Base-by-base conservation (phyloP, 23 tunicate genomes). In the Trididemnum nubilum region DNA sequence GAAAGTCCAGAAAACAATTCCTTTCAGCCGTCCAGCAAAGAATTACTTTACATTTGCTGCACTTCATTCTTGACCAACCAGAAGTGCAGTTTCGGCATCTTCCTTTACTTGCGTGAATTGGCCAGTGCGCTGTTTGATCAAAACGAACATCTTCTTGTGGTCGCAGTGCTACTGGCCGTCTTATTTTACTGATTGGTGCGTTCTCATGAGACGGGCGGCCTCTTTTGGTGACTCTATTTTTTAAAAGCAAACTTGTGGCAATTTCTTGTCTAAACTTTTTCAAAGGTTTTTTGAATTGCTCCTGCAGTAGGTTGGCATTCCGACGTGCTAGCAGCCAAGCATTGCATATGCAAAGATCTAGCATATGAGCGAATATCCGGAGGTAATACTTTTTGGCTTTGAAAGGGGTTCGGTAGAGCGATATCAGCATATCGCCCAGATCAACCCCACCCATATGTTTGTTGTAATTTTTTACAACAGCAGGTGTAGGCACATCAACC, bases 271-370 rank as follows among this genome's bases (percentile, higher is more conserved):
- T 69, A n/a, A 69, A 69, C 39, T 69, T 32, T 69, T 69, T 69
- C 38, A 69, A 69, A 12, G 75, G 75, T 23, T 69, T 69, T 69
- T 69, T 69, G 75, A 29, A 69, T 69, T n/a, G 7, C 33, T 69
- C 38, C 30, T 23, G 9, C 38, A 69, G 37, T 69, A 69, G 37
- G 75, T 18, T 69, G 75, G 37, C 75, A 69, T 69, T 7, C 39
- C 75, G 75, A 69, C 38, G 75, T 69, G 75, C 75, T 69, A 69
- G n/a, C 33, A 69, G 75, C 75, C 75, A 69, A 38, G 75, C 18
- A 23, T 69, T 69, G 75, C 75, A 69, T 36, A 69, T 69, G 7
- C 38, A 69, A 23, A 30, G 39, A 69, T 69, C 75, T 38, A 69
- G 75, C 15, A 30, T 30, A 69, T 69, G 38, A 4, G 75, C 75